phyloP scores from a whole-genome alignment of 1,140 invertebrate species.

The Macrostomum lignano region DNA sequence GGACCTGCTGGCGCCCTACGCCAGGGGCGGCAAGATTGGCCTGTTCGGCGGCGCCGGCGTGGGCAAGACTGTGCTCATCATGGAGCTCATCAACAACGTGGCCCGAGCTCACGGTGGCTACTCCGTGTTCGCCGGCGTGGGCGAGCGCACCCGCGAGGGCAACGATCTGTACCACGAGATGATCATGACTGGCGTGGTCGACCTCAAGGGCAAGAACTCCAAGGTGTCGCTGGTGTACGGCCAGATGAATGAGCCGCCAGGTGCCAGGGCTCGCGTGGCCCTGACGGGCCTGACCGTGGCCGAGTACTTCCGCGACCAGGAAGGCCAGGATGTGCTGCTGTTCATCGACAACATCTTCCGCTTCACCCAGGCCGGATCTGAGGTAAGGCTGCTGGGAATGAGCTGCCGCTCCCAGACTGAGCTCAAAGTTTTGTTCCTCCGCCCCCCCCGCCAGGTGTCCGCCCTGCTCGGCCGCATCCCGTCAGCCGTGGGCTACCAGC shows the following conservation, averaged over 20 bases:
- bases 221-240: constrained; percentile 85
- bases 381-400: no score
- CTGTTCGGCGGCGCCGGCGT: constrained; percentile 95
- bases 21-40: constrained; percentile 96
- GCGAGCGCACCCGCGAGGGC: constrained; percentile 87
- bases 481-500: constrained; percentile 91
- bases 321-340: constrained; percentile 90
- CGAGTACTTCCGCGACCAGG: constrained; percentile 95
- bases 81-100: constrained; percentile 99
- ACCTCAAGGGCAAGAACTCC: constrained; percentile 37
- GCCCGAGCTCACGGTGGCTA: constrained; percentile 99
- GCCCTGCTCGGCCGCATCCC: constrained; percentile 91
- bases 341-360: constrained; percentile 99
- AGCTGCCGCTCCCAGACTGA: no score
- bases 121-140: constrained; percentile 94
- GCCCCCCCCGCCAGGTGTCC: no score
- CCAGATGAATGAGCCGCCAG: constrained; percentile 98
- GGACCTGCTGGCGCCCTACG: constrained; percentile 63
- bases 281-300: constrained; percentile 67
- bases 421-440: no score
- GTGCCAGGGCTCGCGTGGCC: constrained; percentile 81
- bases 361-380: constrained; percentile 96
- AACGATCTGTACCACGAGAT: constrained; percentile 99
- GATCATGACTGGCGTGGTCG: constrained; percentile 92
- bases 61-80: constrained; percentile 95